These are phyloP conservation scores for Apodemus agrarius DNA, from an alignment of 2,797 vertebrate genomes.

Conservation along the genomic window DNA sequence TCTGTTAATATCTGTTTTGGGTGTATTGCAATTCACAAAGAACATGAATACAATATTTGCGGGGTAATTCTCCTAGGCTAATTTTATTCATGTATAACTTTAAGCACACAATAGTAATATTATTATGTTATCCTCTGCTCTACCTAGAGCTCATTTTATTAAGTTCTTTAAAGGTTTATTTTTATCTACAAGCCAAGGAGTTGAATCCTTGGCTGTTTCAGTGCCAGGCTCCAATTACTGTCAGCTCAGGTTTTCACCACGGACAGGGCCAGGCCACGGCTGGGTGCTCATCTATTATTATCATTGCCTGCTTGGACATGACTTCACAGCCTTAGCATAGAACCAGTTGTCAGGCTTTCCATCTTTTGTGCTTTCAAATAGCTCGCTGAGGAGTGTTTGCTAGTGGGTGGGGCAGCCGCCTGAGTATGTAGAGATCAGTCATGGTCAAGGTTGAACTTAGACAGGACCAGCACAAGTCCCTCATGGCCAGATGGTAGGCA, in stretches of 20 bases:
- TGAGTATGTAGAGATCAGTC: slow-evolving; percentile 44
- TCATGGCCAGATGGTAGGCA: neutral
- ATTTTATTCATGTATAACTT: slow-evolving; percentile 43
- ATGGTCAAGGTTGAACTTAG: neutral
- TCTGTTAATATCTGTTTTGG: slow-evolving; percentile 36
- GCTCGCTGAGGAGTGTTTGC: slow-evolving; percentile 43
- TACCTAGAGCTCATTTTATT: slow-evolving; percentile 63
- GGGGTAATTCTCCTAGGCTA: slow-evolving; percentile 51
- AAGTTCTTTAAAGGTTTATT: slow-evolving; percentile 63
- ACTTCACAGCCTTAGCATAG: slow-evolving; percentile 63
- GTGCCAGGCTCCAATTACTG: slow-evolving; percentile 70
- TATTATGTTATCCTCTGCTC: slow-evolving; percentile 50
- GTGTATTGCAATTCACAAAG: neutral
- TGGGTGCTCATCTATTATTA: slow-evolving; percentile 77
- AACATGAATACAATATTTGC: slow-evolving; percentile 15
- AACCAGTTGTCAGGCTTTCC: slow-evolving; percentile 77
- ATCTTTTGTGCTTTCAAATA: slow-evolving; percentile 71
- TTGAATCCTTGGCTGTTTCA: slow-evolving; percentile 19
- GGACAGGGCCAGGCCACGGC: slow-evolving; percentile 18
- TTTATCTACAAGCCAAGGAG: slow-evolving; percentile 63
- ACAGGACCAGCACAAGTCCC: neutral
- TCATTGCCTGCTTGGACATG: slow-evolving; percentile 70
- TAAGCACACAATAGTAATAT: neutral
- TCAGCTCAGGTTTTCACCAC: slow-evolving; percentile 60
- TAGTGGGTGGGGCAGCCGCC: neutral